Conservation (phyloP, 2,888 invertebrate species). For the Luperina nickerlii region DNA sequence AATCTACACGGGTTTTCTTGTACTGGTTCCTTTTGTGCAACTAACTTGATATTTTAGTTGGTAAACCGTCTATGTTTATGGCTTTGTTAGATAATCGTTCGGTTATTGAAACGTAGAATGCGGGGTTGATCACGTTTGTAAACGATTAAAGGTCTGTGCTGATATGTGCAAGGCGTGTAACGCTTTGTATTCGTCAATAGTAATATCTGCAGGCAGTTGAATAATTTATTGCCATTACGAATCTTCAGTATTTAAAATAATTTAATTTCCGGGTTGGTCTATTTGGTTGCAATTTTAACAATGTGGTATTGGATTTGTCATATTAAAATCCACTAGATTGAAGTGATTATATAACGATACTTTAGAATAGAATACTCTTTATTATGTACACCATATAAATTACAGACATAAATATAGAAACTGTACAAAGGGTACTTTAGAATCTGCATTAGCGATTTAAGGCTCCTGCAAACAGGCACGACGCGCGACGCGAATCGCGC, state of each 20-base stretch:
- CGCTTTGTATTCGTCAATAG: conserved; percentile 4
- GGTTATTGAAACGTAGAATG: conserved; percentile 55
- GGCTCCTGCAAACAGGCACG: too few relatives aligned
- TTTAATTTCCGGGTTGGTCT: not conserved
- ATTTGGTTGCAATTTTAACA: not conserved
- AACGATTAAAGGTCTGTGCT: conserved; percentile 49
- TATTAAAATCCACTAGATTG: not conserved
- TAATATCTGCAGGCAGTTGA: not conserved
- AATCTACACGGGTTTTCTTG: conserved; percentile 67
- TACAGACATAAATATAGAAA: too few relatives aligned
- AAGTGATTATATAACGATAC: not conserved
- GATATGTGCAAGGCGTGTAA: conserved; percentile 24
- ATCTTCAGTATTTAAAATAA: not conserved
- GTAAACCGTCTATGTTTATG: conserved; percentile 57
- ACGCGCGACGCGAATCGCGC: too few relatives aligned
- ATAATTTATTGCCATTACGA: not conserved
- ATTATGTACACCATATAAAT: too few relatives aligned
- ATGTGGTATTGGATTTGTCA: not conserved
- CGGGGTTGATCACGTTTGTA: conserved; percentile 55
- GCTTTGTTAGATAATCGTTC: conserved; percentile 57
- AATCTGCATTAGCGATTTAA: not conserved
- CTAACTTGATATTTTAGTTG: conserved; percentile 69
- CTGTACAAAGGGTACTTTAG: too few relatives aligned
- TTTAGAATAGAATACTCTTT: too few relatives aligned
- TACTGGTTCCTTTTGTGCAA: conserved; percentile 67